Evolutionary conservation across 2,113 vertebrate genomes (phyloP).

Genomic region (Crocuta crocuta): DNA sequence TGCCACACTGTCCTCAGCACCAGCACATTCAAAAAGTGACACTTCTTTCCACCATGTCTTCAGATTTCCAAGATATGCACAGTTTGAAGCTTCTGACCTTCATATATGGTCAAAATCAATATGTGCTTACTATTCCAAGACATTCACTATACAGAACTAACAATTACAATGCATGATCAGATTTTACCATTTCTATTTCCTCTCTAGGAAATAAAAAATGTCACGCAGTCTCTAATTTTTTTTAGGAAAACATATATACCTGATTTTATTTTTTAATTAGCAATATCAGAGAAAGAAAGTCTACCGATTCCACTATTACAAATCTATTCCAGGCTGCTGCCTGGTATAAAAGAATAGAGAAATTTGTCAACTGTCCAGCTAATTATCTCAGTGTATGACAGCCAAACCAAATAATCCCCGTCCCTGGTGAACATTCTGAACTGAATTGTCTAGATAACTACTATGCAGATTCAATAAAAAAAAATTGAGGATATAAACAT

Average conservation of each 20-base stretch:
- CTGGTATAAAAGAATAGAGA: constrained; percentile 21
- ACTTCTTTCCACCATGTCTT: background rate
- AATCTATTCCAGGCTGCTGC: constrained; percentile 32
- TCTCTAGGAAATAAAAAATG: background rate
- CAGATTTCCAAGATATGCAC: background rate
- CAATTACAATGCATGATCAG: background rate
- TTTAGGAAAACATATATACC: background rate
- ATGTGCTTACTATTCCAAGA: background rate
- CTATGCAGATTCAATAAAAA: constrained; percentile 7
- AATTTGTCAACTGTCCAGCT: constrained; percentile 62
- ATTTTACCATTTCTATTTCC: background rate
- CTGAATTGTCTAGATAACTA: constrained; percentile 53
- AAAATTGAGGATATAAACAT: constrained; percentile 31
- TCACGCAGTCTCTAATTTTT: background rate
- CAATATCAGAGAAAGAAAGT: background rate
- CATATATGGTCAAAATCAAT: background rate
- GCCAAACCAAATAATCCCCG: constrained; percentile 53
- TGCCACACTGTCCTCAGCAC: background rate
- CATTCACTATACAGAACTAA: background rate
- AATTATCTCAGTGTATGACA: constrained; percentile 65
- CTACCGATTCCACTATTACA: background rate
- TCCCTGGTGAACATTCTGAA: constrained; percentile 47
- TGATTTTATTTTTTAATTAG: background rate
- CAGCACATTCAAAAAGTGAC: background rate
- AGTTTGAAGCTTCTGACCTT: background rate